phyloP scores from a whole-genome alignment of 2,888 invertebrate genomes.

The Byasa hedistus region DNA sequence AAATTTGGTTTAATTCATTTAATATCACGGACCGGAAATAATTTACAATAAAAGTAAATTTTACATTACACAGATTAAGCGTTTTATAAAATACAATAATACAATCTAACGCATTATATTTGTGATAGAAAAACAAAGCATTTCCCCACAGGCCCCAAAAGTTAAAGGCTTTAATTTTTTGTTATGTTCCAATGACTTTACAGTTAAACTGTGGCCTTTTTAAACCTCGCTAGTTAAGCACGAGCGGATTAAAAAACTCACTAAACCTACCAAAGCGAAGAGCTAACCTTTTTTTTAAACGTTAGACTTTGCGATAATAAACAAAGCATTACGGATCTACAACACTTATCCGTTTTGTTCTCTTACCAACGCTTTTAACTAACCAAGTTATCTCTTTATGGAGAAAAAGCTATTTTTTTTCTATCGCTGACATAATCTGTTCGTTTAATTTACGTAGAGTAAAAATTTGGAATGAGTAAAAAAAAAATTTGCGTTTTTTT shows the following conservation, averaged over 20 bases:
- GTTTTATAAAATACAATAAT: too few species aligned
- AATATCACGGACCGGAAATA: too few species aligned
- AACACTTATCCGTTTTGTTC: slow-evolving; percentile 17
- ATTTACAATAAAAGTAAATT: too few species aligned
- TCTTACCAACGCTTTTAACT: background rate
- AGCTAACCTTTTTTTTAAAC: slow-evolving; percentile 20
- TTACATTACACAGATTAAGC: too few species aligned
- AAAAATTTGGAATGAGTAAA: background rate
- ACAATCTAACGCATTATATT: background rate
- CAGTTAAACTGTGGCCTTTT: background rate
- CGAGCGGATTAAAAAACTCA: slow-evolving; percentile 23
- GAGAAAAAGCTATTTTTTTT: background rate
- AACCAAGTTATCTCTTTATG: background rate
- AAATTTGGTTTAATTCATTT: too few species aligned
- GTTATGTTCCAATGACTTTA: background rate
- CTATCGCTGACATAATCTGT: background rate
- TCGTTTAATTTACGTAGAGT: background rate
- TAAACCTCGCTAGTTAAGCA: slow-evolving; percentile 4
- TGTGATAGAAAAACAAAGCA: background rate
- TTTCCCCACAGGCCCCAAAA: background rate
- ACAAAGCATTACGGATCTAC: slow-evolving; percentile 2
- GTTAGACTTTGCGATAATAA: background rate
- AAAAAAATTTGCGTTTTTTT: too few species aligned
- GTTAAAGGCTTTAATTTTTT: background rate
- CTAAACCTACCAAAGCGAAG: slow-evolving; percentile 12